Conservation (phyloP, 2,888 invertebrate species). For the Chymomyza amoena region DNA sequence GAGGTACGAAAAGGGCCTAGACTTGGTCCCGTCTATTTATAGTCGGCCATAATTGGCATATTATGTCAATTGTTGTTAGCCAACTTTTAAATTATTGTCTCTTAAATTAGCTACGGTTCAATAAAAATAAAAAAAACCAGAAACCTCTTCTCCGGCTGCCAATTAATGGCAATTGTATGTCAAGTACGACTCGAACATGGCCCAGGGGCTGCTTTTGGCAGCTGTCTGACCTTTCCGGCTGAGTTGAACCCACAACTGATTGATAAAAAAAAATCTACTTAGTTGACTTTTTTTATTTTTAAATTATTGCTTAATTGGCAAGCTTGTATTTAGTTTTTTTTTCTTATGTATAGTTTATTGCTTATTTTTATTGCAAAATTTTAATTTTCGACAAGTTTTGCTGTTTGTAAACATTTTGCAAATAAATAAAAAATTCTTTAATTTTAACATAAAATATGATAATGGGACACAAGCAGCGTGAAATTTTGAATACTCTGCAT, state of each 20-base stretch:
- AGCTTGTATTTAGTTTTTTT: neutral
- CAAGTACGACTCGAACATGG: neutral
- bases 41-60: conserved; percentile 32
- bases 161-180: conserved; percentile 22
- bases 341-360: neutral
- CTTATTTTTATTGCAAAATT: neutral
- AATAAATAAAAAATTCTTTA: neutral
- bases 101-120: neutral
- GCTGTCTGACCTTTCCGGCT: neutral
- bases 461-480: neutral
- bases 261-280: conserved; percentile 30
- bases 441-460: neutral
- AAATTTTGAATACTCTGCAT: neutral
- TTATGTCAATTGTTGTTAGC: neutral
- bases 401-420: conserved; percentile 1
- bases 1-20: conserved; percentile 1
- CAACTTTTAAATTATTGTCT: neutral
- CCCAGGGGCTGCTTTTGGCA: neutral
- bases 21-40: neutral
- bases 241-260: conserved; percentile 18
- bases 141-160: neutral
- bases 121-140: neutral
- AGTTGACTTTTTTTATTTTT: conserved; percentile 3
- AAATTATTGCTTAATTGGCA: neutral
- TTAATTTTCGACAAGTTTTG: conserved; percentile 1